Evolutionary conservation across 1,140 invertebrate species (phyloP).

Genomic region (Temnothorax curvispinosus): DNA sequence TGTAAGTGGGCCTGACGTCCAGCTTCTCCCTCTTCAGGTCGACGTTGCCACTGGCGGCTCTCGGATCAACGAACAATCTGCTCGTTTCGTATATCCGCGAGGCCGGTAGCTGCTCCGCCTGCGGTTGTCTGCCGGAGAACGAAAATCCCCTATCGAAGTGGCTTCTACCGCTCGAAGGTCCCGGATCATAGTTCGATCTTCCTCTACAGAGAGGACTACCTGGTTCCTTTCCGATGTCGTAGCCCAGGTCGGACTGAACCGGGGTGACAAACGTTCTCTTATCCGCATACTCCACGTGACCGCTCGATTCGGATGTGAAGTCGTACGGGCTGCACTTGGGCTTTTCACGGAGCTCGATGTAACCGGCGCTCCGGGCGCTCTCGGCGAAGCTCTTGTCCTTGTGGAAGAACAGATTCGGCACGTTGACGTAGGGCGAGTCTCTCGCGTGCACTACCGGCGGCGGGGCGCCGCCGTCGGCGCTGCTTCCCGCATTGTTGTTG

Average conservation of each 20-base stretch:
- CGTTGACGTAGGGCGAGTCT: constrained; percentile 84
- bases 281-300: constrained; percentile 83
- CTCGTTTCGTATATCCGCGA: constrained; percentile 59
- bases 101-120: constrained; percentile 39
- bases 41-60: constrained; percentile 70
- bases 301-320: constrained; percentile 83
- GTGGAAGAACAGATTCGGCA: constrained; percentile 84
- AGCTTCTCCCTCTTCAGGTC: constrained; percentile 79
- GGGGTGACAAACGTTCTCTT: constrained; percentile 65
- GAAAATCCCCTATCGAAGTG: constrained; percentile 78
- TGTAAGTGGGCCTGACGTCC: constrained; percentile 75
- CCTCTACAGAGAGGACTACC: constrained; percentile 62
- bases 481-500: constrained; percentile 61
- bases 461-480: background rate
- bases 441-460: constrained; percentile 78
- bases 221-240: constrained; percentile 67
- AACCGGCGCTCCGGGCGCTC: constrained; percentile 78
- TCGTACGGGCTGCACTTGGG: constrained; percentile 80
- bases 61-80: constrained; percentile 79
- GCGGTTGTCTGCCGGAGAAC: constrained; percentile 74
- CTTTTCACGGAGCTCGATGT: constrained; percentile 79
- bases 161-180: constrained; percentile 65
- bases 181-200: constrained; percentile 75
- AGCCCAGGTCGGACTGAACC: constrained; percentile 74
- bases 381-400: constrained; percentile 81